A percentile compares a stretch with the other conserved stretches of the same genome.
Evolutionary conservation across 2,113 vertebrate species (phyloP).

Genomic region (Corythoichthys intestinalis): DNA sequence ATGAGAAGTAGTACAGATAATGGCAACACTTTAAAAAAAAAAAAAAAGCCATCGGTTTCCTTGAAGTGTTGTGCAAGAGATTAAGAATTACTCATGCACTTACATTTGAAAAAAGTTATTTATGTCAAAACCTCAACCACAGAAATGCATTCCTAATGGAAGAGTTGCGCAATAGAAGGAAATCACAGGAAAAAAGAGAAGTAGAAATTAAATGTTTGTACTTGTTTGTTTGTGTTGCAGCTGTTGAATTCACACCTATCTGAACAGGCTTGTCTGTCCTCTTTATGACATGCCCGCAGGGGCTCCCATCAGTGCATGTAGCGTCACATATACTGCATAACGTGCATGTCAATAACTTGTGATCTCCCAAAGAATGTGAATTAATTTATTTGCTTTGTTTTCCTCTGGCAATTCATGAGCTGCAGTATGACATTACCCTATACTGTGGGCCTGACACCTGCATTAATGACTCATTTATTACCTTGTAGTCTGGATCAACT

Average conservation of each 20-base stretch:
- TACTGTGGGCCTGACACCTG: neutral
- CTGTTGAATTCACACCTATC: neutral
- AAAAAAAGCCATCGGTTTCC: neutral
- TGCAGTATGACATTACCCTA: neutral
- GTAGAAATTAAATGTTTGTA: conserved; percentile 3
- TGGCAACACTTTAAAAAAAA: too few species aligned
- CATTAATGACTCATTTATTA: neutral
- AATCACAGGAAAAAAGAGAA: neutral
- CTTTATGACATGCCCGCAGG: neutral
- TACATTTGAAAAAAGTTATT: neutral
- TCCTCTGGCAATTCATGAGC: neutral
- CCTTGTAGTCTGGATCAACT: neutral
- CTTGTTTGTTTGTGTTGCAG: conserved; percentile 1
- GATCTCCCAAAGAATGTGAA: neutral
- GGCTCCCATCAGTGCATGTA: neutral
- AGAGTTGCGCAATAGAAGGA: neutral
- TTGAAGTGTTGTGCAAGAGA: neutral
- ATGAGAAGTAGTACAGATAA: too few species aligned
- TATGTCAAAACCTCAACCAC: neutral
- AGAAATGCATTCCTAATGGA: neutral
- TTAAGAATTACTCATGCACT: neutral
- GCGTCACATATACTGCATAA: neutral
- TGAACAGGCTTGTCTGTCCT: neutral
- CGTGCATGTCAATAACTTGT: neutral
- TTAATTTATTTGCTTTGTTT: conserved; percentile 1